These are phyloP conservation scores for Naso thynnoides DNA, from an alignment of 2,797 vertebrate genomes.

Conservation along the genomic window DNA sequence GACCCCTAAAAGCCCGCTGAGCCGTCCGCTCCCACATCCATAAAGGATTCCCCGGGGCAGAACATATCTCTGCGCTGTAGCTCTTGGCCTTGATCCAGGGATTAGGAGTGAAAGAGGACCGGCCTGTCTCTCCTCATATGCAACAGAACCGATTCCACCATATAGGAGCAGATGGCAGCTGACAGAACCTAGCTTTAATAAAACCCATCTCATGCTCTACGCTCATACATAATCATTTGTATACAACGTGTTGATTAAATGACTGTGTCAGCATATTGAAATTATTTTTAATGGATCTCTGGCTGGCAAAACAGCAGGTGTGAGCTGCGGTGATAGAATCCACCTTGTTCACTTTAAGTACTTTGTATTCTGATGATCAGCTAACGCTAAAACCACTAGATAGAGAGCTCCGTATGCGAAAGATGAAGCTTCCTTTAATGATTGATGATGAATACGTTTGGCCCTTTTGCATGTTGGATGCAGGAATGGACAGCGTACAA, in stretches of 20 bases:
- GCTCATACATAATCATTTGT: conserved; percentile 22
- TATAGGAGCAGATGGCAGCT: conserved; percentile 52
- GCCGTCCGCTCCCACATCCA: conserved; percentile 50
- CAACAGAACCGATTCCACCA: conserved; percentile 10
- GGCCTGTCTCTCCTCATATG: conserved; percentile 36
- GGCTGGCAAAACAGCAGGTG: conserved; percentile 40
- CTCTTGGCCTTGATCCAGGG: conserved; percentile 64
- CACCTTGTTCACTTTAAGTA: background rate
- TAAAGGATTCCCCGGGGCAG: conserved; percentile 49
- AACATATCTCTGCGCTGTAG: conserved; percentile 49
- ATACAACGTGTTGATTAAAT: conserved; percentile 32
- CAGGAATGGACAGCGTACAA: background rate
- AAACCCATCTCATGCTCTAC: conserved; percentile 35
- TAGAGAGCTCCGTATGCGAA: background rate
- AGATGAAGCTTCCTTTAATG: background rate
- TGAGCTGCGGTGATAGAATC: conserved; percentile 1
- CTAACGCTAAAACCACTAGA: conserved; percentile 5
- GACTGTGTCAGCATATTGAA: conserved; percentile 1
- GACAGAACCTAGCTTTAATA: conserved; percentile 25
- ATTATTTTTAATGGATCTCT: conserved; percentile 24
- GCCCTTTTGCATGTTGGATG: background rate
- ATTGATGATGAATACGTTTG: background rate
- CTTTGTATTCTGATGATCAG: conserved; percentile 14
- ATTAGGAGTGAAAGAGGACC: conserved; percentile 32
- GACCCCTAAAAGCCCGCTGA: conserved; percentile 47